A percentile compares a stretch with the other conserved stretches of the same genome.
phyloP scores from a whole-genome alignment of 53 echinoderm and acorn worm species.

The Glandiceps talaboti region DNA sequence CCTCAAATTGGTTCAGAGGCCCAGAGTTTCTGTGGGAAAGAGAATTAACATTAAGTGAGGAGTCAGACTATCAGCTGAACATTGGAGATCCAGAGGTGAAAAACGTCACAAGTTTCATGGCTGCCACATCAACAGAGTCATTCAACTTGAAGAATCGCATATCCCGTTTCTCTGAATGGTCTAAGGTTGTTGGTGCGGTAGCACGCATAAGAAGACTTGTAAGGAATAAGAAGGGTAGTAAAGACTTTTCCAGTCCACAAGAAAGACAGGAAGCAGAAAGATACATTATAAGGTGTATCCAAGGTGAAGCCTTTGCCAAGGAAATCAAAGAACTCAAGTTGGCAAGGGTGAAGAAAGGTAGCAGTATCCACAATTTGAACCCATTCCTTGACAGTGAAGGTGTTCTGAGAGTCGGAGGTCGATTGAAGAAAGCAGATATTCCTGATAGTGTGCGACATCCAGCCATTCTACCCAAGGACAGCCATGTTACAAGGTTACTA shows the following conservation, averaged over 20 bases:
- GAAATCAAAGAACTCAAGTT: too few species aligned
- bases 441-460: constrained; percentile 26
- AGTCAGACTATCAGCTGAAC: neutral
- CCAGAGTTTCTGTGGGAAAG: constrained; percentile 19
- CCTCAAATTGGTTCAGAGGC: constrained; percentile 10
- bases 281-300: too few species aligned
- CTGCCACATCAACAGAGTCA: neutral
- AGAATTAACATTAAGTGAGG: neutral
- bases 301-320: too few species aligned
- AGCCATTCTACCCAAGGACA: constrained; percentile 23
- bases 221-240: neutral
- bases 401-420: constrained; percentile 31
- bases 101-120: neutral
- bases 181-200: neutral
- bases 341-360: too few species aligned
- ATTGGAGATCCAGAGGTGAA: neutral
- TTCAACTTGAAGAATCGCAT: neutral
- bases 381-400: constrained; percentile 31
- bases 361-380: too few species aligned
- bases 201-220: neutral
- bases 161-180: neutral
- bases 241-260: neutral
- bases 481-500: too few species aligned
- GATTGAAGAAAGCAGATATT: constrained; percentile 12
- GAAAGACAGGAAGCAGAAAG: too few species aligned